These are phyloP conservation scores for Gadus chalcogrammus DNA, from an alignment of 2,113 vertebrate species.

Conservation along the genomic window DNA sequence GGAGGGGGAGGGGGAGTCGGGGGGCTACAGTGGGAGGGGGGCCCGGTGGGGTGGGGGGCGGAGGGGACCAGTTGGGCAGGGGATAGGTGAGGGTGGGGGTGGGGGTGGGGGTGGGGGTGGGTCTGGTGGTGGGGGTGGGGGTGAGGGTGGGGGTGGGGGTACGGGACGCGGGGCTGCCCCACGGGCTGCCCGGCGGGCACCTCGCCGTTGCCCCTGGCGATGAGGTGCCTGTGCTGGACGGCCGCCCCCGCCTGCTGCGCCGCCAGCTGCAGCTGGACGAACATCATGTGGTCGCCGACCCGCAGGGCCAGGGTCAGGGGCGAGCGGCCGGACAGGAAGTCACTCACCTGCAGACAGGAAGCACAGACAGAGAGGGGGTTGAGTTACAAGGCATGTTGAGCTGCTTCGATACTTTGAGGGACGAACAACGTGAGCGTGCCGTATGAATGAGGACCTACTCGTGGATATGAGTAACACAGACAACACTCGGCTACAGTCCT, in stretches of 20 bases:
- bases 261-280: constrained; percentile 95
- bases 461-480: no score
- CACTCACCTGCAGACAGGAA: constrained; percentile 84
- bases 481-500: no score
- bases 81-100: constrained; percentile 51
- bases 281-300: constrained; percentile 99
- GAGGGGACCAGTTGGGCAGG: constrained; percentile 50
- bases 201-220: constrained; percentile 69
- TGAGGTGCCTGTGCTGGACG: constrained; percentile 80
- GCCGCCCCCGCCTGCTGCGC: constrained; percentile 81
- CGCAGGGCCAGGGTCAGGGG: constrained; percentile 93
- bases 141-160: constrained; percentile 52
- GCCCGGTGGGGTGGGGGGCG: constrained; percentile 55
- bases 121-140: no score
- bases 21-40: constrained; percentile 69
- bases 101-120: constrained; percentile 33
- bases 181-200: constrained; percentile 30
- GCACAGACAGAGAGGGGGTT: background rate
- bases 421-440: no score
- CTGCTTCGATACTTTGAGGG: no score
- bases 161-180: constrained; percentile 50
- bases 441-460: no score
- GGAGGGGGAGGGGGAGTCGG: constrained; percentile 64
- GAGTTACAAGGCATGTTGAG: background rate
- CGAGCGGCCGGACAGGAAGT: constrained; percentile 95